Evolutionary conservation across 2,113 vertebrate genomes (phyloP).

Genomic region (Larimichthys polyactis): DNA sequence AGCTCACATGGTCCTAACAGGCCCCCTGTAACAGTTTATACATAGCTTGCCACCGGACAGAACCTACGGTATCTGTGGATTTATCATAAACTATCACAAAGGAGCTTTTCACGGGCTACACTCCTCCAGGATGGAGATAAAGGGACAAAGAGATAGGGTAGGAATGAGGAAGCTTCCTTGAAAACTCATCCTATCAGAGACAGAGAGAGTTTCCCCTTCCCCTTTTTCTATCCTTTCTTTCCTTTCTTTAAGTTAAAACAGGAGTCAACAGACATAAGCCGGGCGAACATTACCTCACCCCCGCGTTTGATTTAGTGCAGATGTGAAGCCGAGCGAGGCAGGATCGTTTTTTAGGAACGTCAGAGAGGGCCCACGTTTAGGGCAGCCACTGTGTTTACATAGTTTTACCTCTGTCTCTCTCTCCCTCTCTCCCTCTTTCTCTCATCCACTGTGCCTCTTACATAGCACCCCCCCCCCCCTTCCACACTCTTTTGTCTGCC

Average conservation of each 20-base stretch:
- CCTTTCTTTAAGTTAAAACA: constrained; percentile 85
- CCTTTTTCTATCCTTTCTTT: constrained; percentile 49
- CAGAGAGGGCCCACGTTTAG: constrained; percentile 86
- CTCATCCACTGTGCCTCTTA: constrained; percentile 59
- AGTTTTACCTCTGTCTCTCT: constrained; percentile 80
- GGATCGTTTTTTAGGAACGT: constrained; percentile 75
- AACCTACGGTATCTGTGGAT: constrained; percentile 74
- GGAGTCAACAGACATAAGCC: constrained; percentile 88
- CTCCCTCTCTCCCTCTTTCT: constrained; percentile 61
- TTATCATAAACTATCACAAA: constrained; percentile 84
- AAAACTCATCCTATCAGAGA: constrained; percentile 61
- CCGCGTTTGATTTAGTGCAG: constrained; percentile 90
- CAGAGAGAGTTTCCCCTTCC: constrained; percentile 56
- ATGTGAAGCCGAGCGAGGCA: constrained; percentile 87
- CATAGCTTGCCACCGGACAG: constrained; percentile 73
- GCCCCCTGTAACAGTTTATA: constrained; percentile 67
- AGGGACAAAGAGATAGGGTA: constrained; percentile 77
- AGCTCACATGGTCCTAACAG: constrained; percentile 68
- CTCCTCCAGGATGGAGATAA: constrained; percentile 76
- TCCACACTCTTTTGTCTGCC: constrained; percentile 71
- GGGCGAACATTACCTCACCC: constrained; percentile 87
- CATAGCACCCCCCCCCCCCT: constrained; percentile 26
- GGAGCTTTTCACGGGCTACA: constrained; percentile 82
- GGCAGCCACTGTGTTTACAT: constrained; percentile 86
- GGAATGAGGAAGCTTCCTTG: constrained; percentile 72